Conservation (phyloP, 2,888 invertebrate genomes). For the Lasioglossum lativentre region DNA sequence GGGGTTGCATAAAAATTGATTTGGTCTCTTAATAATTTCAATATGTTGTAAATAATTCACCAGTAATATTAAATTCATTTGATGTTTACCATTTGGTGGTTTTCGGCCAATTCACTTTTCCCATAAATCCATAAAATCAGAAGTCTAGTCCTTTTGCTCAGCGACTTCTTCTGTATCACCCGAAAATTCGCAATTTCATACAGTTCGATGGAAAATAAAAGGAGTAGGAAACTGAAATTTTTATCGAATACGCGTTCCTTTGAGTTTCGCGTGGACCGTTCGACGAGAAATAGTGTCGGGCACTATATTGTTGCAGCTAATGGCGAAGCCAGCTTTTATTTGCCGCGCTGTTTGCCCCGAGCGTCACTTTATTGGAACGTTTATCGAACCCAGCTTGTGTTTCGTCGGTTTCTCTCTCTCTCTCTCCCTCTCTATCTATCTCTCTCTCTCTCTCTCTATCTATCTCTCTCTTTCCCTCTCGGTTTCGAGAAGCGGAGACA, state of each 20-base stretch:
- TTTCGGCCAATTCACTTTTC: no score
- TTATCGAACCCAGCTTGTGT: constrained; percentile 44
- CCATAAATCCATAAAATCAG: no score
- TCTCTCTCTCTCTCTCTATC: neutral
- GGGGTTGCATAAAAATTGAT: no score
- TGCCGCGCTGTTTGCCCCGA: constrained; percentile 50
- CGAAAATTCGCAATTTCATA: no score
- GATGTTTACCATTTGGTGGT: no score
- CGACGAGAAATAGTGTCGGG: neutral
- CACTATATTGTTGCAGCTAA: constrained; percentile 10
- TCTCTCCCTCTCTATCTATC: neutral
- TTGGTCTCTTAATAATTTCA: no score
- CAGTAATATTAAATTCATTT: no score
- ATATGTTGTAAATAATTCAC: no score
- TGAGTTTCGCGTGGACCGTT: neutral
- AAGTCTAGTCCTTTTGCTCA: no score
- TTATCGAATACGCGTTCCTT: neutral
- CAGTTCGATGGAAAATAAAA: no score
- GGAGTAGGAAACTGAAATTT: neutral
- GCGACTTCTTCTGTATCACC: no score
- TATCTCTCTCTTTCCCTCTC: neutral
- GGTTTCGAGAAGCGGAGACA: neutral
- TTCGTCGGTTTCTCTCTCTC: constrained; percentile 11
- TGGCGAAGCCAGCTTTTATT: constrained; percentile 40
- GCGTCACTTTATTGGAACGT: constrained; percentile 40